Evolutionary conservation across 2,113 vertebrate species (phyloP).

Genomic region (Acrocephalus arundinaceus): DNA sequence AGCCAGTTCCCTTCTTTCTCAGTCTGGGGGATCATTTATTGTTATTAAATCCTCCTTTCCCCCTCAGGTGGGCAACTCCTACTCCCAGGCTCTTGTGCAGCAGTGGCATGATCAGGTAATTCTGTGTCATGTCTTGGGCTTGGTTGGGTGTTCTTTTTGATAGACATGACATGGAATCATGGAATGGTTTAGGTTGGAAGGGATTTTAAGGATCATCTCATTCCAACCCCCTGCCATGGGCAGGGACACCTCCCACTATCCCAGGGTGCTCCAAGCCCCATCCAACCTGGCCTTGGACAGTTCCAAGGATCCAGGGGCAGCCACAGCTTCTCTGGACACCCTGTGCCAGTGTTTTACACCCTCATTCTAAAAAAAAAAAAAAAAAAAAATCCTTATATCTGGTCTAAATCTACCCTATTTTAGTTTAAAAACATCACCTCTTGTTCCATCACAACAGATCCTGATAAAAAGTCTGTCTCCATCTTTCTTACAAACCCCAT

Average conservation of each 20-base stretch:
- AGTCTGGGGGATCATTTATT: background rate
- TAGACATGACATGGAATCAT: background rate
- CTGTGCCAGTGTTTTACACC: background rate
- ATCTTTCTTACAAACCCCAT: background rate
- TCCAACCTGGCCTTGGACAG: background rate
- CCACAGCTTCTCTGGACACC: background rate
- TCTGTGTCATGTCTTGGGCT: background rate
- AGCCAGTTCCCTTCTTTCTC: background rate
- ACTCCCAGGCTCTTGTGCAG: background rate
- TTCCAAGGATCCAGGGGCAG: background rate
- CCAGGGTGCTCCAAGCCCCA: fast-evolving
- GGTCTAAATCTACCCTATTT: background rate
- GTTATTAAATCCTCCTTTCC: background rate
- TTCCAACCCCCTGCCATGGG: background rate
- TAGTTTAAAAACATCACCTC: background rate
- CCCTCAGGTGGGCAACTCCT: background rate
- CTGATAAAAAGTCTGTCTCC: background rate
- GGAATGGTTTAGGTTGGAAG: background rate
- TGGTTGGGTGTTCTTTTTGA: background rate
- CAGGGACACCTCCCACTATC: fast-evolving
- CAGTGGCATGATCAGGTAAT: no score
- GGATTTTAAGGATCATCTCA: background rate
- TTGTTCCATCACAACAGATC: background rate
- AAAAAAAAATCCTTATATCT: background rate
- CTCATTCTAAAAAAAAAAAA: background rate